Base-by-base conservation (phyloP, 2,113 vertebrate genomes). In the Protobothrops flavoviridis region DNA sequence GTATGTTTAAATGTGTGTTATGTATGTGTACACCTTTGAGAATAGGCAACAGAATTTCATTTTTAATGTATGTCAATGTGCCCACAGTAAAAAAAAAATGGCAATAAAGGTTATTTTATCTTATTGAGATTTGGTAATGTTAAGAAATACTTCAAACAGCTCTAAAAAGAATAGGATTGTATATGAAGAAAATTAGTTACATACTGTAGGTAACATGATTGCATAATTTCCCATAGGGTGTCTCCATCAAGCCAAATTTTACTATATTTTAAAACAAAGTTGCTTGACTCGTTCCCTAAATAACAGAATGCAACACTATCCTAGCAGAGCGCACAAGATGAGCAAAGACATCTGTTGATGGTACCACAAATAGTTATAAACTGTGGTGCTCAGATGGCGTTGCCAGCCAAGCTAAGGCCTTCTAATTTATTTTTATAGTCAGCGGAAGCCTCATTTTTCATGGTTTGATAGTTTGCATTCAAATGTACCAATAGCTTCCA, bases 111-210 rank as follows among this genome's bases (percentile, higher is more conserved):
- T 50, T 50, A 50, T 50, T 50, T 50, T 50, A 1, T 50, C 8
- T 50, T 50, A 50, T 50, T 50, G 48, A 50, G 48, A 8, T 50
- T 10, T 97, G 93, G 96, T 97, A 95, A 96, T 97, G 97, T 98
- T 98, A 98, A 98, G 97, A 97, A 97, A 98, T 98, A 97, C 96
- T 97, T 98, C 96, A 95, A 96, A 98, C 97, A 97, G 97, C 96
- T 97, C 94, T 98, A 97, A 98, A 97, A 97, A 97, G 96, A 96
- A 95, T 96, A 96, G 96, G 97, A 98, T 98, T 97, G 97, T 96
- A 96, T 97, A 97, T 96, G 96, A 97, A 97, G 94, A 97, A 98
- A 97, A 98, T 97, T 98, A 98, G 96, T 97, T 98, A 96, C 96
- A 97, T 69, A 15, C 0, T 33, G 33, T 97, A 98, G 97, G 97